A percentile compares a stretch with the other conserved stretches of the same genome.
Evolutionary conservation across 2,113 vertebrate genomes (phyloP).

Genomic region (Actenoides hombroni): DNA sequence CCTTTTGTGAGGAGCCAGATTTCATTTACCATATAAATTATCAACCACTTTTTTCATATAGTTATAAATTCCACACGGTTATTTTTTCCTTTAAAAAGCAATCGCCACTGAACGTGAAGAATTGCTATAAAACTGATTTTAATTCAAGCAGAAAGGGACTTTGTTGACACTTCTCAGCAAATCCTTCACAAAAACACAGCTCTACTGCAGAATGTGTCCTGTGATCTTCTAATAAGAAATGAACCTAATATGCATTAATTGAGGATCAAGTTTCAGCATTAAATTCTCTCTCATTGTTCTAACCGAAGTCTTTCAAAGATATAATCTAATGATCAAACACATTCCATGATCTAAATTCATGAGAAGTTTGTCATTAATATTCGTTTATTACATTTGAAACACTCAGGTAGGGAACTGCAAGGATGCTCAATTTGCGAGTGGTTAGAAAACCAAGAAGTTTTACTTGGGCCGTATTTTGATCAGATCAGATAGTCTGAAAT

Average conservation of each 20-base stretch:
- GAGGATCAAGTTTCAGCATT: not conserved
- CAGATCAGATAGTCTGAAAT: not conserved
- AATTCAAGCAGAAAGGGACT: not conserved
- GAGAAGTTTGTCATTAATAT: conserved; percentile 37
- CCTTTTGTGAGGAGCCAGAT: conserved; percentile 6
- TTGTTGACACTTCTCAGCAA: not conserved
- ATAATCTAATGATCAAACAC: conserved; percentile 37
- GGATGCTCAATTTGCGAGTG: not conserved
- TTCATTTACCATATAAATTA: conserved; percentile 29
- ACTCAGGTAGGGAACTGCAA: conserved; percentile 4
- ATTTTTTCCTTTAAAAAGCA: not conserved
- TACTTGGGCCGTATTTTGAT: not conserved
- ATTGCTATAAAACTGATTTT: not conserved
- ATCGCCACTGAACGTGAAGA: not conserved
- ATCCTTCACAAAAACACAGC: not conserved
- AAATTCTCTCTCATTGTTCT: not conserved
- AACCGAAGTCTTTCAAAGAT: not conserved
- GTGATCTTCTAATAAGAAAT: not conserved
- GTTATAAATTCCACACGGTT: not conserved
- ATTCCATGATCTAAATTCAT: conserved; percentile 8
- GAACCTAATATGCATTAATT: not conserved
- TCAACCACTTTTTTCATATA: not conserved
- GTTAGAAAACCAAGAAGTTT: not conserved
- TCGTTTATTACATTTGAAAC: conserved; percentile 8
- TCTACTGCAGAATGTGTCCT: not conserved